Percentiles rank a stretch among this genome's conserved stretches.
Evolutionary conservation across 37 sponge, comb jelly and placozoan genomes (phyloP).

Genomic region (Ianthella basta): DNA sequence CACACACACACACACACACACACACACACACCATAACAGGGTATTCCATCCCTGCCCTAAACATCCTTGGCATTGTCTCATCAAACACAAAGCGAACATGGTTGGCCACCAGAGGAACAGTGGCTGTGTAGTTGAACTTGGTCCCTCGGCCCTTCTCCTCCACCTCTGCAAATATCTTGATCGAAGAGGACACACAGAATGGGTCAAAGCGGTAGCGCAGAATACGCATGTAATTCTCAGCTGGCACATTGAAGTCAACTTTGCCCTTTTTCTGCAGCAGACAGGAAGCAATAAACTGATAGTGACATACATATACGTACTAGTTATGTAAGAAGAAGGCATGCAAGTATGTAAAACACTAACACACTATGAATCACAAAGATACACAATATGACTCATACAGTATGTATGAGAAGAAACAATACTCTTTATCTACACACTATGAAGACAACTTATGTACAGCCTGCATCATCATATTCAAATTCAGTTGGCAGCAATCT

Average conservation of each 20-base stretch:
- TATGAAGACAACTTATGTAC: too few species aligned
- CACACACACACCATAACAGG: constrained; percentile 23
- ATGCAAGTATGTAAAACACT: not conserved
- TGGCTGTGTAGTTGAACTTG: not conserved
- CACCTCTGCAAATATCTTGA: constrained; percentile 46
- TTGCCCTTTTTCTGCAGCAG: constrained; percentile 27
- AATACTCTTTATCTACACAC: too few species aligned
- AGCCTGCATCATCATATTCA: too few species aligned
- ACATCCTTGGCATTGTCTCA: constrained; percentile 32
- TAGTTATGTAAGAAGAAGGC: too few species aligned
- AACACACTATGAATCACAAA: not conserved
- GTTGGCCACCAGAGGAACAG: constrained; percentile 45
- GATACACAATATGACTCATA: too few species aligned
- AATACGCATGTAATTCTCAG: constrained; percentile 16
- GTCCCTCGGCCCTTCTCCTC: constrained; percentile 48
- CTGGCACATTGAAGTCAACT: constrained; percentile 9
- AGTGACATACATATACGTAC: too few species aligned
- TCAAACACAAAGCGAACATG: constrained; percentile 35
- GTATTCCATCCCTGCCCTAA: constrained; percentile 45
- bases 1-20: not conserved
- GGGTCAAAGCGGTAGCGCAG: constrained; percentile 54
- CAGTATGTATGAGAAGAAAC: too few species aligned
- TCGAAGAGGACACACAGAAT: constrained; percentile 48
- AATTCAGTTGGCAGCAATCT: too few species aligned
- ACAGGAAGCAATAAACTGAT: too few species aligned